Evolutionary conservation across 30 jellyfish, hydroid and myxozoan genomes (phyloP).

Genomic region (Aurelia aurita complex sp. Pacific): DNA sequence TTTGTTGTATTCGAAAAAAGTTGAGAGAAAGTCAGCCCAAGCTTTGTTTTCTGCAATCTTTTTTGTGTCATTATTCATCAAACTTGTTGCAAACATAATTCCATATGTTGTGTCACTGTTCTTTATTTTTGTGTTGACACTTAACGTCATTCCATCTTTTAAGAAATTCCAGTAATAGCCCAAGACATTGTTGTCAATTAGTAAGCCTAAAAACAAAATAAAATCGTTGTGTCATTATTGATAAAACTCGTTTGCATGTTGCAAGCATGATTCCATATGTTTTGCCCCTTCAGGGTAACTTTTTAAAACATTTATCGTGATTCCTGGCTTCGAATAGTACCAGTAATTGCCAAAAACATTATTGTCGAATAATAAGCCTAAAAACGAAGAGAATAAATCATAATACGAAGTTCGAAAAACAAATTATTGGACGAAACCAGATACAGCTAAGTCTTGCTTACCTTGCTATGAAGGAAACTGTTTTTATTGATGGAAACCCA

Average conservation of each 20-base stretch:
- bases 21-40: slow-evolving; percentile 59
- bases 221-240: not conserved
- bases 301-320: slow-evolving; percentile 10
- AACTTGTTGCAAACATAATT: slow-evolving; percentile 45
- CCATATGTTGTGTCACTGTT: slow-evolving; percentile 66
- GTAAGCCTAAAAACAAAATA: slow-evolving; percentile 30
- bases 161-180: slow-evolving; percentile 61
- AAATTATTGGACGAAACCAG: too few species aligned
- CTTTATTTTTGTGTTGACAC: slow-evolving; percentile 29
- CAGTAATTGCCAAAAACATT: slow-evolving; percentile 59
- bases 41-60: slow-evolving; percentile 10
- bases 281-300: slow-evolving; percentile 18
- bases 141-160: slow-evolving; percentile 24
- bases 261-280: slow-evolving; percentile 49
- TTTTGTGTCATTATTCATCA: not conserved
- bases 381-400: not conserved
- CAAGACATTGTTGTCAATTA: slow-evolving; percentile 62
- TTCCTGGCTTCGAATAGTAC: slow-evolving; percentile 27
- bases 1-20: slow-evolving; percentile 58
- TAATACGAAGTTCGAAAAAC: too few species aligned
- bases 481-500: too few species aligned
- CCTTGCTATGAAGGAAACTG: too few species aligned
- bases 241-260: not conserved
- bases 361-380: slow-evolving; percentile 51
- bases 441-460: too few species aligned